These are phyloP conservation scores for Scaptomyza polygonia DNA, from an alignment of 2,888 invertebrate species.

Conservation along the genomic window DNA sequence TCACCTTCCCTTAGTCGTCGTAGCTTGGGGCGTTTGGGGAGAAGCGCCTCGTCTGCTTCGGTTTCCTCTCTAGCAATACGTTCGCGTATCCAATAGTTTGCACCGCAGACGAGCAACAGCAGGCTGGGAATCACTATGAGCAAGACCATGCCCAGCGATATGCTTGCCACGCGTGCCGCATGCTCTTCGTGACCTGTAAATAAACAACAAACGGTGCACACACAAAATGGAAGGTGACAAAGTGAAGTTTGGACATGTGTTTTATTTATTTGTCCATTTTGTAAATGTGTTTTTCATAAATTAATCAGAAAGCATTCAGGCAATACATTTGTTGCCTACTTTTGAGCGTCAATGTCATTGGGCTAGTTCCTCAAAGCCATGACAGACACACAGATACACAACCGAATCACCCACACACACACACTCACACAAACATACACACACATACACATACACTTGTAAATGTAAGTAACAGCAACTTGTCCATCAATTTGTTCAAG, in stretches of 20 bases:
- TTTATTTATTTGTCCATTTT: conserved; percentile 29
- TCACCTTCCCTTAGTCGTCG: conserved; percentile 3
- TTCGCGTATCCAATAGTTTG: conserved; percentile 87
- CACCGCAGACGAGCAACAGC: conserved; percentile 88
- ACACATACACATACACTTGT: too few relatives aligned
- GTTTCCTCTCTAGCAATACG: conserved; percentile 82
- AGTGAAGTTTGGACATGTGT: conserved; percentile 15
- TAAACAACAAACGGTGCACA: conserved; percentile 23
- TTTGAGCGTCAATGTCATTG: conserved; percentile 41
- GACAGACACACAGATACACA: too few relatives aligned
- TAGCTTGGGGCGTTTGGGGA: conserved; percentile 46
- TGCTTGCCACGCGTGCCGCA: conserved; percentile 90
- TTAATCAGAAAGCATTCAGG: conserved; percentile 47
- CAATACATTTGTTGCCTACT: conserved; percentile 60
- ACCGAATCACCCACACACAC: too few relatives aligned
- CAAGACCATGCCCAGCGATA: conserved; percentile 91
- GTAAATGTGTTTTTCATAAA: conserved; percentile 61
- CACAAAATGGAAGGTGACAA: conserved; percentile 6
- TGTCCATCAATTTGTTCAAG: conserved; percentile 80
- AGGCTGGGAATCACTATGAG: conserved; percentile 91
- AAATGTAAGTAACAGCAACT: conserved; percentile 67
- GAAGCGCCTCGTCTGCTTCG: conserved; percentile 66
- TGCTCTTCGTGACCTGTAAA: conserved; percentile 91
- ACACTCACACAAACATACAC: too few relatives aligned
- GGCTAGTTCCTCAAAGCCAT: conserved; percentile 21